These are phyloP conservation scores for Riptortus pedestris DNA, from an alignment of 1,140 invertebrate genomes.

Conservation along the genomic window DNA sequence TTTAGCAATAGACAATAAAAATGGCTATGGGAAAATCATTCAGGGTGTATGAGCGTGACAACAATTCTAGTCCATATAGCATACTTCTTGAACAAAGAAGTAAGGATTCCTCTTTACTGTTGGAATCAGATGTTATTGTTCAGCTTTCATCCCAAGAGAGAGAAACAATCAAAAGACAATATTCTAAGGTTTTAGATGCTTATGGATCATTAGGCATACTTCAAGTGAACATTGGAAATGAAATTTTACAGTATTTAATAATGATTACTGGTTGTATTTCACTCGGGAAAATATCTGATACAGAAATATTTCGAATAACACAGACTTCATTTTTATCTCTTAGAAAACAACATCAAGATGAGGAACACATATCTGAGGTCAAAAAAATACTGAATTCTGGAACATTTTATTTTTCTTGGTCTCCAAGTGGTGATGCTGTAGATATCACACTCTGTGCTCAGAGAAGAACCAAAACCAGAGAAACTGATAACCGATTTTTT, in stretches of 20 bases:
- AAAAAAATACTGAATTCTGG: constrained; percentile 87
- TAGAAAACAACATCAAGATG: constrained; percentile 64
- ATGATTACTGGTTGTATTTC: constrained; percentile 90
- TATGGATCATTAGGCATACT: constrained; percentile 87
- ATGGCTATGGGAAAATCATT: constrained; percentile 92
- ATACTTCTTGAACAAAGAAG: constrained; percentile 78
- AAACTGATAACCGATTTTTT: constrained; percentile 63
- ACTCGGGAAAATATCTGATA: constrained; percentile 84
- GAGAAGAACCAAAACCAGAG: constrained; percentile 59
- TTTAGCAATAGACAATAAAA: not conserved
- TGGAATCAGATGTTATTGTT: constrained; percentile 82
- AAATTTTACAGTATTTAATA: constrained; percentile 72
- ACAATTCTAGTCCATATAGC: constrained; percentile 75
- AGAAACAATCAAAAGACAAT: constrained; percentile 75
- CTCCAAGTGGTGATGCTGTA: constrained; percentile 39
- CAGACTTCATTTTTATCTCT: constrained; percentile 82
- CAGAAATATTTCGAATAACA: constrained; percentile 88
- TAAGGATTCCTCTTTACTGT: constrained; percentile 73
- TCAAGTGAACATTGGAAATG: constrained; percentile 73
- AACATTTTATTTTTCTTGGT: constrained; percentile 93
- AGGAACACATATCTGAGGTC: constrained; percentile 70
- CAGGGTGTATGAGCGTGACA: constrained; percentile 77
- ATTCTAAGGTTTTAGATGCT: constrained; percentile 79
- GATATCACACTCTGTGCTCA: constrained; percentile 92
- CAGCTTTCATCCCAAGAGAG: constrained; percentile 70